A percentile compares a stretch with the other conserved stretches of the same genome.
Conservation (phyloP, 2,113 vertebrate species). For the Gymnarchus niloticus region DNA sequence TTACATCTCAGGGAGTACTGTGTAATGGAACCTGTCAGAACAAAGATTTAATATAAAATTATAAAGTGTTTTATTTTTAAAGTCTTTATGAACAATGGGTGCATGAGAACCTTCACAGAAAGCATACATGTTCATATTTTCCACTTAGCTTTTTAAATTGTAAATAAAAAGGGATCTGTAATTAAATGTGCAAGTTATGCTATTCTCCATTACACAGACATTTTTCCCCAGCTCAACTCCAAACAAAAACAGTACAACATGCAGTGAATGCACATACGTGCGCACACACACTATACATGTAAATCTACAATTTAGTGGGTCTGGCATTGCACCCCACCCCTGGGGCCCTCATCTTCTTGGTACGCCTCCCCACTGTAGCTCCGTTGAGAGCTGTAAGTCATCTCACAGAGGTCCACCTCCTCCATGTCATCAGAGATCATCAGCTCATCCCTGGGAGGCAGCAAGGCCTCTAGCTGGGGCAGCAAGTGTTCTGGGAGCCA, state of each 20-base stretch:
- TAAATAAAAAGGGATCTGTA: conserved; percentile 18
- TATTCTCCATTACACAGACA: not conserved
- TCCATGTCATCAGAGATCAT: conserved; percentile 87
- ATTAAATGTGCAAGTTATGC: conserved; percentile 17
- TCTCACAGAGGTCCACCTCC: conserved; percentile 80
- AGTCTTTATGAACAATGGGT: not conserved
- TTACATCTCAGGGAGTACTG: not conserved
- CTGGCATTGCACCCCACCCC: conserved; percentile 84
- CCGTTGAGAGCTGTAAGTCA: conserved; percentile 59
- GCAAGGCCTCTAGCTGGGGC: conserved; percentile 75
- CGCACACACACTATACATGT: not conserved
- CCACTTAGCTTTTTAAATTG: conserved; percentile 27
- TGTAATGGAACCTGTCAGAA: not conserved
- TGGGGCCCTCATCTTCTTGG: conserved; percentile 76
- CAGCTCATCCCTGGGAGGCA: conserved; percentile 75
- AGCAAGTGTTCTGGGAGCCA: conserved; percentile 82
- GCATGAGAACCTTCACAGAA: conserved; percentile 61
- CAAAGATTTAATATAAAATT: not conserved
- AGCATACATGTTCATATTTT: conserved; percentile 48
- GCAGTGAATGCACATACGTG: not conserved
- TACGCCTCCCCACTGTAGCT: conserved; percentile 69
- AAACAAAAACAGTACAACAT: conserved; percentile 20
- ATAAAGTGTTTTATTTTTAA: conserved; percentile 6
- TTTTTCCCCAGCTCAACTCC: conserved; percentile 26
- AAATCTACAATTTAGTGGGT: conserved; percentile 58